phyloP scores from a whole-genome alignment of 35 echinoderm and acorn worm species.

The Heliocidaris erythrogramma region DNA sequence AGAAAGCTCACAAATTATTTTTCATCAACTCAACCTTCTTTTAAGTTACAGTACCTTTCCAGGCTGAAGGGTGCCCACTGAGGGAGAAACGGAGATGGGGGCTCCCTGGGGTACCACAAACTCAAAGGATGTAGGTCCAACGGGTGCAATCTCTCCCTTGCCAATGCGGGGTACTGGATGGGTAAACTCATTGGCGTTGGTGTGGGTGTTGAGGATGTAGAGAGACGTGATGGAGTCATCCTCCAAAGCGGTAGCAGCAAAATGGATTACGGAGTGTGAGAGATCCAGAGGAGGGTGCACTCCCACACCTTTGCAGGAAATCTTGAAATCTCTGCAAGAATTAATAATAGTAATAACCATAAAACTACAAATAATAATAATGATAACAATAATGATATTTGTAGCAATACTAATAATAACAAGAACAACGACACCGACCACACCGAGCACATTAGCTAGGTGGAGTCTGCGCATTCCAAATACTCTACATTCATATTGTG shows the following conservation, averaged over 20 bases:
- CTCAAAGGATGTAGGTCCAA: conserved; percentile 96
- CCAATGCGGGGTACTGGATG: conserved; percentile 95
- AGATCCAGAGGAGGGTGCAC: conserved; percentile 93
- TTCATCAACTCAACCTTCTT: background rate
- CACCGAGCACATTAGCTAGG: no score
- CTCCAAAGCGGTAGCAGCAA: conserved; percentile 90
- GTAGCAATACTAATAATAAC: no score
- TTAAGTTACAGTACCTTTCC: conserved; percentile 67
- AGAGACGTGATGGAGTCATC: conserved; percentile 81
- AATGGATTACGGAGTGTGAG: conserved; percentile 88
- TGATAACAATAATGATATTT: no score
- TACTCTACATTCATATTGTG: no score
- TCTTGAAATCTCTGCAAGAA: conserved; percentile 83
- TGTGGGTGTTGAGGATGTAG: conserved; percentile 84
- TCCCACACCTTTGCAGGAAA: conserved; percentile 82
- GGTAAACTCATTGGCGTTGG: conserved; percentile 93
- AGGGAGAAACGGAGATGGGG: conserved; percentile 72
- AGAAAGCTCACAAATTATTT: no score
- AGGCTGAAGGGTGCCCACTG: conserved; percentile 79
- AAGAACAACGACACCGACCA: no score
- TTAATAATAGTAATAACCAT: background rate
- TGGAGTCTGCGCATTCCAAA: no score
- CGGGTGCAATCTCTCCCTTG: conserved; percentile 76
- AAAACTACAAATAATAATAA: no score
- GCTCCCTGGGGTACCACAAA: conserved; percentile 77